These are phyloP conservation scores for Zeus faber DNA, from an alignment of 2,113 vertebrate genomes.

Conservation along the genomic window DNA sequence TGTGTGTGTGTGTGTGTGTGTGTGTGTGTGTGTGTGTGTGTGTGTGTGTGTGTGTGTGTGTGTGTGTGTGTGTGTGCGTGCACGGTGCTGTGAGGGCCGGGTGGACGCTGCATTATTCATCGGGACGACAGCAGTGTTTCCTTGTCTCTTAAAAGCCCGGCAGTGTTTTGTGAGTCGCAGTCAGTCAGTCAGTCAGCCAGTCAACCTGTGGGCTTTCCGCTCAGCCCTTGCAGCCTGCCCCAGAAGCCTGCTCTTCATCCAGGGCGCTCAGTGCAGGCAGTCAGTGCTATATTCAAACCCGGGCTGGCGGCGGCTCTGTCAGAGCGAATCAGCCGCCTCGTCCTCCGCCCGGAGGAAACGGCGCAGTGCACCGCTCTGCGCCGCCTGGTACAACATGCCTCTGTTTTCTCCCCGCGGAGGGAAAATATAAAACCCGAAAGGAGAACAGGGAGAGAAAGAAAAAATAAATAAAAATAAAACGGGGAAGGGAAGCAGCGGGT, in stretches of 20 bases:
- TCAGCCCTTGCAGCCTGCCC: too few relatives aligned
- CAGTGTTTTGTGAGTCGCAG: slow-evolving; percentile 35
- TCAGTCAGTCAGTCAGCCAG: slow-evolving; percentile 2
- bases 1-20: neutral
- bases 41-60: neutral
- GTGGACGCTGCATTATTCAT: too few relatives aligned
- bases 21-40: slow-evolving; percentile 19
- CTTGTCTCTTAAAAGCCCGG: slow-evolving; percentile 23
- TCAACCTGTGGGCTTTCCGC: too few relatives aligned
- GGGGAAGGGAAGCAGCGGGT: too few relatives aligned
- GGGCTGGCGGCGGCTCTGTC: too few relatives aligned
- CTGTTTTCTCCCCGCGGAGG: slow-evolving; percentile 15
- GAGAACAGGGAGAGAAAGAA: slow-evolving; percentile 6
- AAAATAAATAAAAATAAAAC: neutral
- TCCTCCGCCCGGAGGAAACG: neutral
- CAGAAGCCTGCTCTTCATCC: too few relatives aligned
- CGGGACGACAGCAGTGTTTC: slow-evolving; percentile 37
- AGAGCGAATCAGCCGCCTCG: neutral
- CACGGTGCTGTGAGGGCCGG: slow-evolving; percentile 16
- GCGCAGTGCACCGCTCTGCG: slow-evolving; percentile 7
- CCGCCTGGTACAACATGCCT: slow-evolving; percentile 17
- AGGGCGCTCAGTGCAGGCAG: too few relatives aligned
- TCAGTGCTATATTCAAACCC: too few relatives aligned
- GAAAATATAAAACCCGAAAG: neutral
- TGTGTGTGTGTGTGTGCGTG: neutral